A percentile compares a stretch with the other conserved stretches of the same genome.
Evolutionary conservation across 2,113 vertebrate genomes (phyloP).

Genomic region (Catagonus wagneri): DNA sequence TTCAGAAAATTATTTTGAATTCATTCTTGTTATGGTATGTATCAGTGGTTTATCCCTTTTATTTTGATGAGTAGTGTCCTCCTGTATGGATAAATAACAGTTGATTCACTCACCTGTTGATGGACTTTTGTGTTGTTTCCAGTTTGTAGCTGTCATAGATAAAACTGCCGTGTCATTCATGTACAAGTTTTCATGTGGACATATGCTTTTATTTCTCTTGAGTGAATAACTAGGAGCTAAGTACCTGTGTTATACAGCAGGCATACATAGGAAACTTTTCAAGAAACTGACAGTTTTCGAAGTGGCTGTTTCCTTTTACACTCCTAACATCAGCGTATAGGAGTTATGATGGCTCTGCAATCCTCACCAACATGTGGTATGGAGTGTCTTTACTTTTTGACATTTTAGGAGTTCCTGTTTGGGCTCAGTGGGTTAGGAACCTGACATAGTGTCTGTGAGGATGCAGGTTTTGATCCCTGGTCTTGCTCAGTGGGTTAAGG

Average conservation of each 20-base stretch:
- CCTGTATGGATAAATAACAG: not conserved
- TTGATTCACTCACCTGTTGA: not conserved
- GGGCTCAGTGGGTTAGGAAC: too few relatives aligned
- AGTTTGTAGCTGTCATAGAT: not conserved
- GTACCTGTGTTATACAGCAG: not conserved
- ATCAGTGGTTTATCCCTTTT: not conserved
- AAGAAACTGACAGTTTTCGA: constrained; percentile 19
- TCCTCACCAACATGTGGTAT: not conserved
- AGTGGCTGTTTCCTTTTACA: not conserved
- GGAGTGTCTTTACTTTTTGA: not conserved
- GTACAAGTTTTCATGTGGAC: not conserved
- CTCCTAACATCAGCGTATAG: not conserved
- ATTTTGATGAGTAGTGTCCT: not conserved
- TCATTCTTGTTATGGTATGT: not conserved
- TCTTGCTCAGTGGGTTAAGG: too few relatives aligned
- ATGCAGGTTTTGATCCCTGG: too few relatives aligned
- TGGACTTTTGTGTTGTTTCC: not conserved
- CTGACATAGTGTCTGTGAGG: too few relatives aligned
- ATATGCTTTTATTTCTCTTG: not conserved
- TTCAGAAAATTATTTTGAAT: not conserved
- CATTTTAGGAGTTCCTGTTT: not conserved
- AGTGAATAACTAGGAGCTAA: not conserved
- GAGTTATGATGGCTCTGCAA: not conserved
- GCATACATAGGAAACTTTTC: not conserved
- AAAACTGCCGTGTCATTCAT: not conserved